Percentiles rank a stretch among this genome's conserved stretches.
These are phyloP conservation scores for Melieria omissa DNA, from an alignment of 2,888 invertebrate species.

Conservation along the genomic window DNA sequence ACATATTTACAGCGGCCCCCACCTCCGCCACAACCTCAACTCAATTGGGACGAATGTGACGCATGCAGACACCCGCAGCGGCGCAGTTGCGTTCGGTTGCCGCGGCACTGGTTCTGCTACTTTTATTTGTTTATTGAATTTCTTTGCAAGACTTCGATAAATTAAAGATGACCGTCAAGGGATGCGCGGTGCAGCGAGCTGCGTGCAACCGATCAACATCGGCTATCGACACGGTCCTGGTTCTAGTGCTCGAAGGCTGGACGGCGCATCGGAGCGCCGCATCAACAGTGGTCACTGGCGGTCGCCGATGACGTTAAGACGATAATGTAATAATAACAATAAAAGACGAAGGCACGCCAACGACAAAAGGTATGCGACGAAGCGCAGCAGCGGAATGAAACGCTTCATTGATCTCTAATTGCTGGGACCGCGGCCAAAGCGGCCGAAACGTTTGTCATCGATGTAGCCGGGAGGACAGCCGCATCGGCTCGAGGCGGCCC, in stretches of 20 bases:
- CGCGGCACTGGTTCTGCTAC: constrained; percentile 2
- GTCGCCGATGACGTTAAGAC: constrained; percentile 27
- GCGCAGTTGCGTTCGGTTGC: background rate
- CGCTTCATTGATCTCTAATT: constrained; percentile 29
- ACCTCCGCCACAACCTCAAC: no score
- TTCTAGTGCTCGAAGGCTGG: background rate
- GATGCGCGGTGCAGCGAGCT: background rate
- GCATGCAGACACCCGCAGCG: background rate
- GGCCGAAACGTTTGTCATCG: no score
- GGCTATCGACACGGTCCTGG: constrained; percentile 10
- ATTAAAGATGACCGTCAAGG: constrained; percentile 23
- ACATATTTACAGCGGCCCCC: no score
- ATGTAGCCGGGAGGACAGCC: no score
- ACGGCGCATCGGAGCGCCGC: background rate
- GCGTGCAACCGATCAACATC: constrained; percentile 33
- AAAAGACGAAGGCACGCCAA: background rate
- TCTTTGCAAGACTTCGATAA: constrained; percentile 29
- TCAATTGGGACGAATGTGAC: background rate
- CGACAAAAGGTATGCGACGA: no score
- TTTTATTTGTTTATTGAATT: constrained; percentile 35
- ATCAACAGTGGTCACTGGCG: no score
- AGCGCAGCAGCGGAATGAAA: background rate
- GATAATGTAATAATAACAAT: constrained; percentile 29
- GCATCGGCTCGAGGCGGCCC: no score
- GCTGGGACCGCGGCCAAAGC: background rate